A percentile compares a stretch with the other conserved stretches of the same genome.
phyloP scores from a whole-genome alignment of 1,140 invertebrate species.

The Marisa cornuarietis region DNA sequence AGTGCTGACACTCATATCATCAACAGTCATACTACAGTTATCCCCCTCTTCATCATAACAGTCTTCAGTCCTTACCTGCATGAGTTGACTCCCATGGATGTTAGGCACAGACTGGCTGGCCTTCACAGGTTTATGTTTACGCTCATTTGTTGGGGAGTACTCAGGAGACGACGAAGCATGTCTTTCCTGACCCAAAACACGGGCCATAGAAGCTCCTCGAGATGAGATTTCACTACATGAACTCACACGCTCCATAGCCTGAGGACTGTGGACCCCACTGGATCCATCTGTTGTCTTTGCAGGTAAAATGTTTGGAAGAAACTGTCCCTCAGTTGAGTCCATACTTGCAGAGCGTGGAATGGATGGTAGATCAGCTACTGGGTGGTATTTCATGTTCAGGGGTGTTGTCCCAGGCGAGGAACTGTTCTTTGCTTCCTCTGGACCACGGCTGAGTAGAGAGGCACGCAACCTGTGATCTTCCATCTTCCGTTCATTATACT shows the following conservation, averaged over 20 bases:
- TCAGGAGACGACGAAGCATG: slow-evolving; percentile 15
- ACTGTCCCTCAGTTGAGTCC: slow-evolving; percentile 35
- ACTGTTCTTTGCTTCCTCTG: slow-evolving; percentile 26
- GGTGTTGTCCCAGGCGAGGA: slow-evolving; percentile 7
- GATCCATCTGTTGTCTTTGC: background rate
- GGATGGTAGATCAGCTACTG: background rate
- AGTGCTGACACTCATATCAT: background rate
- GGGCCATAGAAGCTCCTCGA: background rate
- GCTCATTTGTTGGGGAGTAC: slow-evolving; percentile 6
- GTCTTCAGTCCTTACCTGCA: background rate
- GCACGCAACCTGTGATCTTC: slow-evolving; percentile 8
- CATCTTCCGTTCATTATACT: slow-evolving; percentile 13
- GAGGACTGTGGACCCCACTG: background rate
- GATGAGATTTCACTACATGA: slow-evolving; percentile 12
- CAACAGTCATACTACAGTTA: background rate
- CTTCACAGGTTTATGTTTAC: slow-evolving; percentile 28
- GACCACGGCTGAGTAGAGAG: background rate
- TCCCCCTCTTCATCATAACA: background rate
- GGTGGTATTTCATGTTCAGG: slow-evolving; percentile 11
- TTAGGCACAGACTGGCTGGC: slow-evolving; percentile 32
- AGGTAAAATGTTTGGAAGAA: slow-evolving; percentile 30
- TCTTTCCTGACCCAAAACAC: background rate
- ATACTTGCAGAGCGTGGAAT: slow-evolving; percentile 32
- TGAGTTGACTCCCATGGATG: slow-evolving; percentile 11
- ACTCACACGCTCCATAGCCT: background rate